A percentile compares a stretch with the other conserved stretches of the same genome.
phyloP scores from a whole-genome alignment of 2,888 invertebrate genomes.

The Protodeltote pygarga region DNA sequence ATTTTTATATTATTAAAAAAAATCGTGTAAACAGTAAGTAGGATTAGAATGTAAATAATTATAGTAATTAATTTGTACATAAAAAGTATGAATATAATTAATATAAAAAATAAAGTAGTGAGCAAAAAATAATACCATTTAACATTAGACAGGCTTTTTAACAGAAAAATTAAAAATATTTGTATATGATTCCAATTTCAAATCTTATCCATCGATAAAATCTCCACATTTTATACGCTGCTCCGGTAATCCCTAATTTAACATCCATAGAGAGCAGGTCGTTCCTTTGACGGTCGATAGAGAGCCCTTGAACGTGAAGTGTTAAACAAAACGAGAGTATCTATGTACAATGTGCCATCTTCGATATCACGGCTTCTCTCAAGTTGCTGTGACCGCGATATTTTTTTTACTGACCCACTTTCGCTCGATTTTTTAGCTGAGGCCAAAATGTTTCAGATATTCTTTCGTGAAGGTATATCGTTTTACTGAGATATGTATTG shows the following conservation, averaged over 20 bases:
- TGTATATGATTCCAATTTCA: neutral
- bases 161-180: too few species aligned
- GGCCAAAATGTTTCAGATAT: conserved; percentile 27
- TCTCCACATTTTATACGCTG: conserved; percentile 12
- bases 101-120: too few species aligned
- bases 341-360: conserved; percentile 54
- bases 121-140: too few species aligned
- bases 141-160: too few species aligned
- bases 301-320: conserved; percentile 58
- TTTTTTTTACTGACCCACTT: conserved; percentile 72
- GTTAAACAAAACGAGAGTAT: conserved; percentile 74
- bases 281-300: conserved; percentile 61
- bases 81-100: too few species aligned
- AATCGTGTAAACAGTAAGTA: too few species aligned
- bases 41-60: too few species aligned
- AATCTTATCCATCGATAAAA: conserved; percentile 1
- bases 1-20: too few species aligned
- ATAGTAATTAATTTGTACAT: too few species aligned
- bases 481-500: conserved; percentile 16
- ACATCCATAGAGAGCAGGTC: conserved; percentile 33
- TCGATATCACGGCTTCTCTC: conserved; percentile 56
- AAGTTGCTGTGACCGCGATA: conserved; percentile 66
- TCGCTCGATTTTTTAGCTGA: conserved; percentile 40
- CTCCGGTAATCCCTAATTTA: conserved; percentile 49
- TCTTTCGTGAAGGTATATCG: conserved; percentile 3